These are phyloP conservation scores for Phylloscopus trochiloides DNA, from an alignment of 2,113 vertebrate species.

Conservation along the genomic window DNA sequence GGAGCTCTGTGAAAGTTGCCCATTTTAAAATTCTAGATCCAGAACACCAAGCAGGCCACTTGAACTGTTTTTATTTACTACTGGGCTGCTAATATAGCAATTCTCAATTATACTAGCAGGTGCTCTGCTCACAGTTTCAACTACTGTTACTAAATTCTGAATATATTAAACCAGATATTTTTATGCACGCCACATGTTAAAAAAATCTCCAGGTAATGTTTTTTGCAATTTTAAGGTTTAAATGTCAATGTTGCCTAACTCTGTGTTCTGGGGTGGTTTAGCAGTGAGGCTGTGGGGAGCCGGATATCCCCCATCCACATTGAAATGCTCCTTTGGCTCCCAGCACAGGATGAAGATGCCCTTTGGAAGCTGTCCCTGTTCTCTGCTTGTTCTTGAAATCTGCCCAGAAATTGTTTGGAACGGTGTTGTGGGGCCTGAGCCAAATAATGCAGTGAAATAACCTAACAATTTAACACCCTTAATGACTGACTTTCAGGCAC, in stretches of 20 bases:
- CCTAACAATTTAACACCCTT: neutral
- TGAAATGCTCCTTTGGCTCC: neutral
- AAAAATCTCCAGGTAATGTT: neutral
- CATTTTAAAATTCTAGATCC: neutral
- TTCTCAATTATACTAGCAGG: neutral
- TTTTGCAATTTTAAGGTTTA: neutral
- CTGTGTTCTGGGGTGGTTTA: neutral
- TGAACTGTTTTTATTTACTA: neutral
- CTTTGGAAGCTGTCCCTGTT: neutral
- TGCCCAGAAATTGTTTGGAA: neutral
- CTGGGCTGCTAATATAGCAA: neutral
- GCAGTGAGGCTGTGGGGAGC: neutral
- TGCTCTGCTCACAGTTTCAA: neutral
- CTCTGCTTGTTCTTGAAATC: neutral
- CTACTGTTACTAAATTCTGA: neutral
- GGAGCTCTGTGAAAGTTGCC: neutral
- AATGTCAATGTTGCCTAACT: neutral
- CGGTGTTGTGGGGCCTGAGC: neutral
- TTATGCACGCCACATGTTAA: neutral
- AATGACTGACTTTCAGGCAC: neutral
- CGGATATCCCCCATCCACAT: neutral
- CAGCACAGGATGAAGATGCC: neutral
- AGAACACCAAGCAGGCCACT: neutral
- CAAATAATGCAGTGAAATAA: neutral
- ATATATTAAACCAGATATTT: neutral